Conservation (phyloP, 2,797 vertebrate genomes). For the Acrossocheilus wenchowensis region DNA sequence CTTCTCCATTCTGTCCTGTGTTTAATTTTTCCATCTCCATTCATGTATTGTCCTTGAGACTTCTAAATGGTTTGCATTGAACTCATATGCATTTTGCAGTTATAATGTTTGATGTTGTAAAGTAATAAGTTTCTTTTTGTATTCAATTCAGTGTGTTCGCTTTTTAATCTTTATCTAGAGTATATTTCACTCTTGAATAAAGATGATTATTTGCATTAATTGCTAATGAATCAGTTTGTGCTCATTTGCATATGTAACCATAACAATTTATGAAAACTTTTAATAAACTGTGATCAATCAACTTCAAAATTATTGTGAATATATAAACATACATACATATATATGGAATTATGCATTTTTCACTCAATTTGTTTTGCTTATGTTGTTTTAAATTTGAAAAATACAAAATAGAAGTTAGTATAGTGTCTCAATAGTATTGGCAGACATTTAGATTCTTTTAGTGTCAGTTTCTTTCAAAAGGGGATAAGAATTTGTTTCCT, state of each 20-base stretch:
- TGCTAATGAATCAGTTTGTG: constrained; percentile 2
- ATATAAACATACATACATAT: too few species aligned
- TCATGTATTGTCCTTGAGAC: background rate
- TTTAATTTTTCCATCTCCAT: background rate
- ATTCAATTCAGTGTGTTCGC: background rate
- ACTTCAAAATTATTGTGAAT: too few species aligned
- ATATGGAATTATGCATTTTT: too few species aligned
- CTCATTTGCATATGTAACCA: background rate
- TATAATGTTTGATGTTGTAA: background rate
- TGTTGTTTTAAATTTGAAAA: too few species aligned
- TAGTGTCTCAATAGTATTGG: too few species aligned
- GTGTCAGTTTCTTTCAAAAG: background rate
- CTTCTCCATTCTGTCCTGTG: background rate
- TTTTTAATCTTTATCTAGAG: constrained; percentile 19
- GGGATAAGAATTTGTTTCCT: background rate
- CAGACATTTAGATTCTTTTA: too few species aligned
- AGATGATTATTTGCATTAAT: constrained; percentile 32
- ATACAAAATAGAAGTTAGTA: too few species aligned
- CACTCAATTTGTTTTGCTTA: too few species aligned
- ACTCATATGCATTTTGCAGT: background rate
- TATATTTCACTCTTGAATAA: constrained; percentile 37
- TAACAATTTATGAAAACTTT: background rate
- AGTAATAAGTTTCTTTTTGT: background rate
- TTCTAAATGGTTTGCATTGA: background rate
- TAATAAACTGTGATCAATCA: background rate